phyloP scores from a whole-genome alignment of 1,140 invertebrate genomes.

The Phymorhynchus buccinoides region DNA sequence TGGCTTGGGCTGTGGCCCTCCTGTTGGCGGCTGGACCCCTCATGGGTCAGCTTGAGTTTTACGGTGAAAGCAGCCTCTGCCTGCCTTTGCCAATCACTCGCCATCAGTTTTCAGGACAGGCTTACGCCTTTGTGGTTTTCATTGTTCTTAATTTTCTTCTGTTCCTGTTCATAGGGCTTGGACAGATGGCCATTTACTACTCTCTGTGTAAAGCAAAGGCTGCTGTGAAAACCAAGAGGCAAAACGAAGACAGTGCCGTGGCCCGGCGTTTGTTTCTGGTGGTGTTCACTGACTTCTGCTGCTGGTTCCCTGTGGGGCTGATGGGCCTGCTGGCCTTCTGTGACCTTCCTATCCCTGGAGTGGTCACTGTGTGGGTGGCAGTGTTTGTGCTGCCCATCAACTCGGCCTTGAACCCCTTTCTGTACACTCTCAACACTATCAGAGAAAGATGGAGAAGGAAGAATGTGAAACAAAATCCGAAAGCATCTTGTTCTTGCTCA shows the following conservation, averaged over 20 bases:
- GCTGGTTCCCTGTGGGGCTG: conserved; percentile 36
- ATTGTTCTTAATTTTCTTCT: conserved; percentile 48
- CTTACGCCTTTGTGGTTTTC: conserved; percentile 50
- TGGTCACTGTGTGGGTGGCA: conserved; percentile 49
- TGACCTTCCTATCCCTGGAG: conserved; percentile 43
- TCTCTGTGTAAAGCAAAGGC: conserved; percentile 25
- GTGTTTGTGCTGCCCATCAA: conserved; percentile 55
- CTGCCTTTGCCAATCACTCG: conserved; percentile 50
- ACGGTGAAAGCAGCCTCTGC: conserved; percentile 49
- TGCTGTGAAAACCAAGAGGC: conserved; percentile 3
- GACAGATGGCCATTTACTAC: conserved; percentile 48
- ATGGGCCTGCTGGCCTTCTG: conserved; percentile 43
- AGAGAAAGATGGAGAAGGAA: no score
- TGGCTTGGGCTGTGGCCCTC: conserved; percentile 39
- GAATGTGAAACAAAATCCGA: no score
- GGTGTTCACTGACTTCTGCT: conserved; percentile 44
- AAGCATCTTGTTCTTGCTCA: no score
- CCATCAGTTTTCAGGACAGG: conserved; percentile 34
- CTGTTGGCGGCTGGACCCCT: conserved; percentile 33
- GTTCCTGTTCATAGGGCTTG: conserved; percentile 47
- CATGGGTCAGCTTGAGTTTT: conserved; percentile 41
- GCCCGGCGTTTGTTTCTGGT: conserved; percentile 45
- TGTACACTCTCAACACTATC: conserved; percentile 47
- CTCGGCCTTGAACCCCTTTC: conserved; percentile 53
- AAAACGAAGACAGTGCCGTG: conserved; percentile 36